Conservation (phyloP, 2,888 invertebrate genomes). For the Cactoblastis cactorum region DNA sequence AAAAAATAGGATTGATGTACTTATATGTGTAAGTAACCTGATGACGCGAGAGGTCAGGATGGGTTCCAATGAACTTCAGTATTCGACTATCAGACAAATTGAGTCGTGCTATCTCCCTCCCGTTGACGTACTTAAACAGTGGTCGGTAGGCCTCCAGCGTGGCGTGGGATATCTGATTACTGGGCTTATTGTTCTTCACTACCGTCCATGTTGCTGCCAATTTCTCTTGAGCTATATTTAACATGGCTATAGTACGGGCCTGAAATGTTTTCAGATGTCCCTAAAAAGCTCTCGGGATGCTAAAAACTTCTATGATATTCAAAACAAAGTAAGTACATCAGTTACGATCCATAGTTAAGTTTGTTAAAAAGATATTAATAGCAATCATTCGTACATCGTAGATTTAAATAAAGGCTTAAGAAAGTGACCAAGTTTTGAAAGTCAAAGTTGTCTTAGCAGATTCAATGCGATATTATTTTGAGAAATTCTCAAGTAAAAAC, state of each 20-base stretch:
- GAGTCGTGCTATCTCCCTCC: conserved; percentile 56
- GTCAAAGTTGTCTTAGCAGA: no score
- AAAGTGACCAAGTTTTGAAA: no score
- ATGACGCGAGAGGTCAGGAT: conserved; percentile 56
- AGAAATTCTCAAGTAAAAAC: no score
- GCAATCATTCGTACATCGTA: no score
- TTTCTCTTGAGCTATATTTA: conserved; percentile 60
- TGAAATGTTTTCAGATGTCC: conserved; percentile 23
- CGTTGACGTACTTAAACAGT: conserved; percentile 60
- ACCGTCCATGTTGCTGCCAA: conserved; percentile 54
- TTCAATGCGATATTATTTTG: no score
- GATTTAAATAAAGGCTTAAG: no score
- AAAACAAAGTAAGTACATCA: no score
- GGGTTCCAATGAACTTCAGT: conserved; percentile 58
- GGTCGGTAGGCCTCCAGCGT: conserved; percentile 57
- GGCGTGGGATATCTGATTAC: conserved; percentile 34
- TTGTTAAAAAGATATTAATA: no score
- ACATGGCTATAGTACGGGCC: conserved; percentile 67
- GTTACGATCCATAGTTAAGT: no score
- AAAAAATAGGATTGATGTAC: no score
- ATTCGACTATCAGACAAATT: conserved; percentile 53
- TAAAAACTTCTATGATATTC: no score
- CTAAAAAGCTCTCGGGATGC: no score
- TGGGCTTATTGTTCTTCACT: conserved; percentile 35
- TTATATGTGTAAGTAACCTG: conserved; percentile 39